Conservation (phyloP, 2,888 invertebrate species). For the Stratiomys singularior region DNA sequence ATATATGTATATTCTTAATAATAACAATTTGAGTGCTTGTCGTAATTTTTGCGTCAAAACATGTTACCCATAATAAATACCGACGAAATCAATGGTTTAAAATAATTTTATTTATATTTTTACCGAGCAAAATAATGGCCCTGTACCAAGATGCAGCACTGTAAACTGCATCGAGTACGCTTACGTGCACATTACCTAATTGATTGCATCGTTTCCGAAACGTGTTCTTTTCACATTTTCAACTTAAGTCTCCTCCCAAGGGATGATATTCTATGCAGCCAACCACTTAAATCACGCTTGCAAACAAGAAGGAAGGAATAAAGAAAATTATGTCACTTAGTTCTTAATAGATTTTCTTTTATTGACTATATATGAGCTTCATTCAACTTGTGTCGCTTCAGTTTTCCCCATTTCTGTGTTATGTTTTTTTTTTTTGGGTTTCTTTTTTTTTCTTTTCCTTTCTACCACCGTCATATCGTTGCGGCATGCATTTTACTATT, state of each 20-base stretch:
- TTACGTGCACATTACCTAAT: slow-evolving; percentile 9
- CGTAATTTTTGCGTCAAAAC: no score
- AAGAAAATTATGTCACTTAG: slow-evolving; percentile 27
- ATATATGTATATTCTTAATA: no score
- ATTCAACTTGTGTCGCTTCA: slow-evolving; percentile 12
- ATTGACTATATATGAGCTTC: slow-evolving; percentile 39
- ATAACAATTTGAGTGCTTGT: no score
- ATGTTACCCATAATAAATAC: no score
- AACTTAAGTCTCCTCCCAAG: slow-evolving; percentile 20
- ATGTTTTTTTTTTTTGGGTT: not conserved
- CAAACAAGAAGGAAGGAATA: slow-evolving; percentile 41
- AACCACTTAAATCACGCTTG: slow-evolving; percentile 42
- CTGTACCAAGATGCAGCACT: no score
- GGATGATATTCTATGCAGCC: not conserved
- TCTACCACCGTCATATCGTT: not conserved
- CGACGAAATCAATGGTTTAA: no score
- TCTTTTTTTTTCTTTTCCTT: not conserved
- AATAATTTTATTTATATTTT: no score
- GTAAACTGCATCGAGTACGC: no score
- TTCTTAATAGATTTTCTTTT: slow-evolving; percentile 36
- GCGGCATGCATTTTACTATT: not conserved
- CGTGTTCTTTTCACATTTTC: slow-evolving; percentile 37
- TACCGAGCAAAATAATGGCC: no score
- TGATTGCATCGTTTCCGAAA: slow-evolving; percentile 46
- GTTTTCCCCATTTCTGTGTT: not conserved